phyloP scores from a whole-genome alignment of 2,113 vertebrate genomes.

The Syngnathus typhle region DNA sequence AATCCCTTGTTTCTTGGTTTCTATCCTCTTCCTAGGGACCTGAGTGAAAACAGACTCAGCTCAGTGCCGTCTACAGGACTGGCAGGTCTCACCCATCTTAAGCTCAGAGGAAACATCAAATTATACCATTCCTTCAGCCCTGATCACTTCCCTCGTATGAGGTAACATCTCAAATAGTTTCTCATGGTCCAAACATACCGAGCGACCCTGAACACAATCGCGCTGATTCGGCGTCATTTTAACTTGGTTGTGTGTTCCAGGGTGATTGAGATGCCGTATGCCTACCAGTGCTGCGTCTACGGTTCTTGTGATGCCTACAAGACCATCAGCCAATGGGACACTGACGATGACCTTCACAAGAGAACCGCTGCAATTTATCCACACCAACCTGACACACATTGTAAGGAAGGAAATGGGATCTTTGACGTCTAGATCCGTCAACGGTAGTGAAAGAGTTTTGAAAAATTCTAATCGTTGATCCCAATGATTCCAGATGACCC shows the following conservation, averaged over 20 bases:
- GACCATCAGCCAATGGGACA: conserved; percentile 71
- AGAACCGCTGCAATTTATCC: conserved; percentile 75
- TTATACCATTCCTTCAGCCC: conserved; percentile 81
- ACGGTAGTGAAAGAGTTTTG: too few relatives aligned
- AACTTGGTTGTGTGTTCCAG: conserved; percentile 56
- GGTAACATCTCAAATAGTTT: conserved; percentile 63
- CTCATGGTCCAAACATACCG: too few relatives aligned
- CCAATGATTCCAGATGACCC: conserved; percentile 76
- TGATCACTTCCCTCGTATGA: conserved; percentile 86
- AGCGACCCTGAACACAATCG: too few relatives aligned
- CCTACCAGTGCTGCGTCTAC: conserved; percentile 93
- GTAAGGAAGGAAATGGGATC: conserved; percentile 69
- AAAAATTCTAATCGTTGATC: background rate
- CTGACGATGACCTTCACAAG: conserved; percentile 78
- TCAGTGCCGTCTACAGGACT: conserved; percentile 79
- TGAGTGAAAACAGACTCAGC: conserved; percentile 81
- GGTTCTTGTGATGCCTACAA: conserved; percentile 79
- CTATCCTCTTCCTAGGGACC: conserved; percentile 70
- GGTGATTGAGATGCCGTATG: conserved; percentile 87
- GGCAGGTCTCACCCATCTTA: conserved; percentile 82
- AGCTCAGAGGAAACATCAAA: conserved; percentile 82
- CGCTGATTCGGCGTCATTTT: background rate
- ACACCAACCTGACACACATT: conserved; percentile 75
- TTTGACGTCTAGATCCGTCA: too few relatives aligned
- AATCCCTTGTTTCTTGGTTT: conserved; percentile 3